These are phyloP conservation scores for Platysternon megacephalum DNA, from an alignment of 2,113 vertebrate species.

Conservation along the genomic window DNA sequence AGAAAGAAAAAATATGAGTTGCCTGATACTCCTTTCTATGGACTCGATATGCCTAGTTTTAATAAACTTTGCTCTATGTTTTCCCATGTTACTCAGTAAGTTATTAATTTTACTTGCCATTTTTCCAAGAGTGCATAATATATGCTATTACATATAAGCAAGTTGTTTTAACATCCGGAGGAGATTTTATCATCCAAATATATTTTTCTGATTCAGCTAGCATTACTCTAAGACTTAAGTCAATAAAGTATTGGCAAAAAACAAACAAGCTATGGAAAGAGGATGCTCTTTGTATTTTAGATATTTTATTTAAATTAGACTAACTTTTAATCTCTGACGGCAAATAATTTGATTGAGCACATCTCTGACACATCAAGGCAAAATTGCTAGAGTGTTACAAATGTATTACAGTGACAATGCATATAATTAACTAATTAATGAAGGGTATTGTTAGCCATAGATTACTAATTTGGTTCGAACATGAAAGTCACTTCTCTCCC, in stretches of 20 bases:
- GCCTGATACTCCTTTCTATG: background rate
- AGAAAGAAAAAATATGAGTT: background rate
- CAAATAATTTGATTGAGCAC: slow-evolving; percentile 31
- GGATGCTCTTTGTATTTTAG: slow-evolving; percentile 4
- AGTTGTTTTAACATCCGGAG: slow-evolving; percentile 8
- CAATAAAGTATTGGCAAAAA: background rate
- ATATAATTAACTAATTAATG: slow-evolving; percentile 60
- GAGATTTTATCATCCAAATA: slow-evolving; percentile 42
- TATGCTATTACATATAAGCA: background rate
- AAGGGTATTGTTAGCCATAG: slow-evolving; percentile 26
- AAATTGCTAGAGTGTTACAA: slow-evolving; percentile 57
- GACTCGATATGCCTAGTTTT: background rate
- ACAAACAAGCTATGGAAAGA: slow-evolving; percentile 12
- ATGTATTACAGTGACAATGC: slow-evolving; percentile 12
- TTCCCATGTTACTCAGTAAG: background rate
- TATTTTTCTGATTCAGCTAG: slow-evolving; percentile 28
- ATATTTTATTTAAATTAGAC: slow-evolving; percentile 10
- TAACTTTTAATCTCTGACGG: background rate
- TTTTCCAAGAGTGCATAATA: background rate
- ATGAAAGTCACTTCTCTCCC: background rate
- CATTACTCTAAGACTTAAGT: slow-evolving; percentile 14
- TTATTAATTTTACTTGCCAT: background rate
- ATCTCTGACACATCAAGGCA: slow-evolving; percentile 12
- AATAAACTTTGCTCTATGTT: slow-evolving; percentile 37
- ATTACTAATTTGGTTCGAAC: slow-evolving; percentile 53